These are phyloP conservation scores for Tamias sibiricus DNA, from an alignment of 2,113 vertebrate species.

Conservation along the genomic window DNA sequence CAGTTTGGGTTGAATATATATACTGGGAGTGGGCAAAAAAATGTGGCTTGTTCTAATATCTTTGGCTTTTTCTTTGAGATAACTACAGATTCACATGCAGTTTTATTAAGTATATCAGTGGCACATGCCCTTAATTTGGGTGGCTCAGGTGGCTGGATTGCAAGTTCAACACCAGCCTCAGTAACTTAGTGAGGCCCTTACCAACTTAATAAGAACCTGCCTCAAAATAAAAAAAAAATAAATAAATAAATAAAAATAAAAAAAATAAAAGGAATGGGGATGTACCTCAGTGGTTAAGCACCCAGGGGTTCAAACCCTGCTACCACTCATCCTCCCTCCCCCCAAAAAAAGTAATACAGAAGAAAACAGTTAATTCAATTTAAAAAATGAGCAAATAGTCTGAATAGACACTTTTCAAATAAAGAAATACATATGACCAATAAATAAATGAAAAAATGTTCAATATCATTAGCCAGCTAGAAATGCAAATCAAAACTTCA, in stretches of 20 bases:
- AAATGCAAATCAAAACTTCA: background rate
- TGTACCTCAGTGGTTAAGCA: no score
- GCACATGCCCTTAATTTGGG: fast-evolving
- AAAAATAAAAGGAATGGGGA: no score
- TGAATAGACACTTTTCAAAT: background rate
- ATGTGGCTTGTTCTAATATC: background rate
- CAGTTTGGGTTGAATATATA: background rate
- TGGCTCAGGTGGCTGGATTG: no score
- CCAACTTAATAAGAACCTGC: no score
- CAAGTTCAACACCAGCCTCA: no score
- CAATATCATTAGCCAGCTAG: background rate
- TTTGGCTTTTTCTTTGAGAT: background rate
- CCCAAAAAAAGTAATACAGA: background rate
- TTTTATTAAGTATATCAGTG: background rate
- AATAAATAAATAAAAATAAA: no score
- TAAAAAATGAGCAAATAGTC: background rate
- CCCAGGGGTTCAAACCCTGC: no score
- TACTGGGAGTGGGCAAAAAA: background rate
- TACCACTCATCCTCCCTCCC: no score
- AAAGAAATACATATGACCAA: background rate
- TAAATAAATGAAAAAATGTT: background rate
- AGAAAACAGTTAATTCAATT: background rate
- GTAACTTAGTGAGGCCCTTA: no score
- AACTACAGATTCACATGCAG: background rate
- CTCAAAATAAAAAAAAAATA: no score